Base-by-base conservation (phyloP, 2,113 vertebrate species). In the Haliaeetus leucogaster region DNA sequence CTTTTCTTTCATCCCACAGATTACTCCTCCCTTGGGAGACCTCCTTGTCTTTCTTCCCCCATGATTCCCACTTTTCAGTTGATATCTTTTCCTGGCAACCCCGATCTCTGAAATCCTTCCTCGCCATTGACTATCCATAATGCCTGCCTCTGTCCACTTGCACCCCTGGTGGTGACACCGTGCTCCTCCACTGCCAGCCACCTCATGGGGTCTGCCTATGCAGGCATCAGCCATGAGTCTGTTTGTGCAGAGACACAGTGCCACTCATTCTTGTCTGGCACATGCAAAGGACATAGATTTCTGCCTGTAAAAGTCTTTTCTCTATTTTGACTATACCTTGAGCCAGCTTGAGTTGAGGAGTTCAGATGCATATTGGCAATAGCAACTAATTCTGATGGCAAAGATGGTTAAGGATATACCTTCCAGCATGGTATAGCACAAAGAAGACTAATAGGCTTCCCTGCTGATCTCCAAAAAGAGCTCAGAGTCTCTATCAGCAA, bases 71-170 rank as follows among this genome's bases (percentile, higher is more conserved):
- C 9, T 59, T 55, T 11, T 73, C 25, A 48, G 13, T 11, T 58
- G 8, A 10, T 36, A 19, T 19, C 4, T 83, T 74, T 78, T 82
- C n/a, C 38, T 62, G 16, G 5, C 13, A 95, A 38, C 13, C 4
- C 3, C 16, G 11, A 3, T 17, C 12, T 76, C 67, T 73, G n/a
- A 82, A 92, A 82, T 19, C 22, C 17, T 88, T 87, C 22, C 16
- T 79, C 1, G 1, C 66, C 29, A 9, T 21, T 78, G 8, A 7
- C 9, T 21, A 5, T 50, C 43, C 26, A n/a, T n/a, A 29, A 47
- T 17, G 9, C 7, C 22, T 0, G 0, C 7, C n/a, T n/a, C 11
- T 62, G 19, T 10, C 16, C 7, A 1, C 42, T 55, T 16, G 7
- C 18, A 21, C 2, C 20, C 29, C 22, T 0, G 0, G 9, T 17